phyloP scores from a whole-genome alignment of 2,113 vertebrate species.

The Pelecanoides urinatrix region DNA sequence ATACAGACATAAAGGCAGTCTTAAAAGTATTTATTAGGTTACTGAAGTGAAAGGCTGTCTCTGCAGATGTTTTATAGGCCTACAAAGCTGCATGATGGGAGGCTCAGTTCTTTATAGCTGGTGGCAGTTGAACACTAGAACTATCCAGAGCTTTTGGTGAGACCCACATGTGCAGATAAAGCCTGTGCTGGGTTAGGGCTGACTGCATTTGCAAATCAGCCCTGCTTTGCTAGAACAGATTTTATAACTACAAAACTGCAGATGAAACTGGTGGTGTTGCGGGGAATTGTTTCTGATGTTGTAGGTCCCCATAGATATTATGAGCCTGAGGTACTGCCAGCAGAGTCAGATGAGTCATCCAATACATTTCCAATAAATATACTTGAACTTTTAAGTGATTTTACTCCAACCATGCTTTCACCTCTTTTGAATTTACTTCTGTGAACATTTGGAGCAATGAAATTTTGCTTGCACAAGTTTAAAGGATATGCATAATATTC shows the following conservation, averaged over 20 bases:
- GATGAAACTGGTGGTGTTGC: background rate
- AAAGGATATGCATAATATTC: background rate
- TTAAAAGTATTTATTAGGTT: background rate
- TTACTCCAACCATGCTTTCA: background rate
- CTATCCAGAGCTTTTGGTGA: background rate
- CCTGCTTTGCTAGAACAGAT: background rate
- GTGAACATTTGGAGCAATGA: slow-evolving; percentile 8
- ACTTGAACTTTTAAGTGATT: background rate
- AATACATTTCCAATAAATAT: background rate
- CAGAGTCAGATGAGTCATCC: background rate
- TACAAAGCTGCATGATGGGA: background rate
- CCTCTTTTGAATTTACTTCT: background rate
- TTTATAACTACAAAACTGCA: background rate
- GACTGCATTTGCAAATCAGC: background rate
- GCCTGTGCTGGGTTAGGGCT: background rate
- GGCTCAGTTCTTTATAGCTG: background rate
- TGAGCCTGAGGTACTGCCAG: background rate
- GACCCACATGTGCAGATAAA: background rate
- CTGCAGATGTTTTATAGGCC: background rate
- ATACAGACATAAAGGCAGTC: background rate
- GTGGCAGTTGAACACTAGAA: background rate
- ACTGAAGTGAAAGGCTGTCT: background rate
- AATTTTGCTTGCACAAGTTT: background rate
- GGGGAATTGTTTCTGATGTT: background rate
- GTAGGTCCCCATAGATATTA: background rate